These are phyloP conservation scores for Resseliella maxima DNA, from an alignment of 2,888 invertebrate species.

Conservation along the genomic window DNA sequence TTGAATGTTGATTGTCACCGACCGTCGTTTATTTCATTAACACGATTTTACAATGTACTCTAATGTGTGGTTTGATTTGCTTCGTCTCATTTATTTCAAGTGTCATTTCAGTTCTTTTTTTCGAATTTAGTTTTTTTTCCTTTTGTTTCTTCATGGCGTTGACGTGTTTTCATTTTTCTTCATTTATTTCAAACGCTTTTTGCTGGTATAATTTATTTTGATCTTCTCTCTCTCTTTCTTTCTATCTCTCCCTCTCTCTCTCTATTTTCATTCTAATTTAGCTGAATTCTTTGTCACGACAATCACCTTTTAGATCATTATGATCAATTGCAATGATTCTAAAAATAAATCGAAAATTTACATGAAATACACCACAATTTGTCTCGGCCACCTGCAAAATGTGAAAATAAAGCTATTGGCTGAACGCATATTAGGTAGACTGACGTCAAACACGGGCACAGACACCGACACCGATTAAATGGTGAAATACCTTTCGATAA, in stretches of 20 bases:
- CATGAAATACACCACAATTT: background rate
- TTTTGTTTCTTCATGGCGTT: background rate
- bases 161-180: background rate
- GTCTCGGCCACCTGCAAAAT: background rate
- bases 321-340: background rate
- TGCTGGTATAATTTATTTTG: background rate
- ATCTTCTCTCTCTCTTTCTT: background rate
- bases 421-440: background rate
- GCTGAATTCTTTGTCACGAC: background rate
- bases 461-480: background rate
- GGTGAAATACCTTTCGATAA: constrained; percentile 15
- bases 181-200: background rate
- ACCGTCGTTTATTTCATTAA: background rate
- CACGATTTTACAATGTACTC: background rate
- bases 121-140: background rate
- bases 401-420: background rate
- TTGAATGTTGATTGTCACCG: no score
- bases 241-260: background rate
- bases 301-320: background rate
- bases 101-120: background rate
- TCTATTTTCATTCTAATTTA: no score
- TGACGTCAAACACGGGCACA: background rate
- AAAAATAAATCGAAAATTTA: constrained; percentile 22
- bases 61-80: background rate
- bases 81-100: background rate